Conservation (phyloP, 2,888 invertebrate species). For the Eupithecia pulchellata region DNA sequence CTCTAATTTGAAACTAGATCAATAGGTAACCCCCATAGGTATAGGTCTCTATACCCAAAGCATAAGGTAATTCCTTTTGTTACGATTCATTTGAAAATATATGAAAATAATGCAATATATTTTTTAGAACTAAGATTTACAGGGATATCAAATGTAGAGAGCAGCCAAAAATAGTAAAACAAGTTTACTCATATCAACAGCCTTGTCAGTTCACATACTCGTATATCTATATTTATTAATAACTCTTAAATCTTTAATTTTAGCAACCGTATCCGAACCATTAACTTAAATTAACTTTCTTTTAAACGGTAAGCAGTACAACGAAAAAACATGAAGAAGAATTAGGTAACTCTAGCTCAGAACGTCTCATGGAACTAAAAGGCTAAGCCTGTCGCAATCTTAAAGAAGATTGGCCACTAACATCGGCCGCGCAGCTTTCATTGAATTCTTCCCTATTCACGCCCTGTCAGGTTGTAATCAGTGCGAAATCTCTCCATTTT, state of each 20-base stretch:
- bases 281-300: neutral
- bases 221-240: too few relatives aligned
- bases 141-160: neutral
- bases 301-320: neutral
- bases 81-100: neutral
- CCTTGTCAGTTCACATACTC: neutral
- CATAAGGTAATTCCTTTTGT: neutral
- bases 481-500: conserved; percentile 53
- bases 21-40: neutral
- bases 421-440: conserved; percentile 59
- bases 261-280: too few relatives aligned
- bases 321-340: neutral
- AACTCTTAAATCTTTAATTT: too few relatives aligned
- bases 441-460: conserved; percentile 64
- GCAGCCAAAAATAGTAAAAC: neutral
- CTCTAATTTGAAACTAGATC: conserved; percentile 10
- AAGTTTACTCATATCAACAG: neutral
- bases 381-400: conserved; percentile 63
- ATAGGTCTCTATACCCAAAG: neutral
- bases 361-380: conserved; percentile 15
- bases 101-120: neutral
- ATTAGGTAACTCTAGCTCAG: neutral
- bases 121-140: neutral
- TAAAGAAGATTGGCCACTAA: conserved; percentile 65
- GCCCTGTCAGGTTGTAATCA: conserved; percentile 57